Percentiles rank a stretch among this genome's conserved stretches.
Evolutionary conservation across 2,888 invertebrate genomes (phyloP).

Genomic region (Pammene aurita): DNA sequence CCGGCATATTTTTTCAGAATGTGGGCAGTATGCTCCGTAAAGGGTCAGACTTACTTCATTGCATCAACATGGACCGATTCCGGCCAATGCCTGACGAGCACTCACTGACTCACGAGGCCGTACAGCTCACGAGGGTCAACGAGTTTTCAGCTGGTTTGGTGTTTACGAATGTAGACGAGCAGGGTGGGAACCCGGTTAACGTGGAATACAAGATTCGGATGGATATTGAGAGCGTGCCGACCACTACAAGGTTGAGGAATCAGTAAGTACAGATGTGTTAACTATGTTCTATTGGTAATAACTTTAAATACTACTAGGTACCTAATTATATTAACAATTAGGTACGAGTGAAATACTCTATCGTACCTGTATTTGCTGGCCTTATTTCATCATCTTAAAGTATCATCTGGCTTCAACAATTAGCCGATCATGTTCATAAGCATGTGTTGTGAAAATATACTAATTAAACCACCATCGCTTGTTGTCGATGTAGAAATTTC

Average conservation of each 20-base stretch:
- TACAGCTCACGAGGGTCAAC: conserved; percentile 81
- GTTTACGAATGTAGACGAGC: conserved; percentile 62
- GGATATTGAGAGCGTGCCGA: conserved; percentile 87
- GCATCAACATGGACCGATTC: conserved; percentile 85
- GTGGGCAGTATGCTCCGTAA: conserved; percentile 79
- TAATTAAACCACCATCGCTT: no score
- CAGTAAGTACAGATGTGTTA: conserved; percentile 63
- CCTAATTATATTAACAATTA: no score
- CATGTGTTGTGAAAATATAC: no score
- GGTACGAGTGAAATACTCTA: no score
- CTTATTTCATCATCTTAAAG: no score
- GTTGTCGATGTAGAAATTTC: no score
- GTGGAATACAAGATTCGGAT: conserved; percentile 87
- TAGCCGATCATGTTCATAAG: no score
- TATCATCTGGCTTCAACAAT: no score
- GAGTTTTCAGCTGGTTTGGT: conserved; percentile 87
- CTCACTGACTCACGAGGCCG: conserved; percentile 83
- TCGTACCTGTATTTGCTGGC: no score
- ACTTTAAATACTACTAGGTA: no score
- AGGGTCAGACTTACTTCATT: conserved; percentile 84
- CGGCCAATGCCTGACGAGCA: conserved; percentile 76
- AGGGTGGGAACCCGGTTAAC: conserved; percentile 53
- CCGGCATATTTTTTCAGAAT: conserved; percentile 50
- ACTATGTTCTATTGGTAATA: no score
- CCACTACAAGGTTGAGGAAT: conserved; percentile 83